Base-by-base conservation (phyloP, 1,140 invertebrate genomes). In the Amyelois transitella region DNA sequence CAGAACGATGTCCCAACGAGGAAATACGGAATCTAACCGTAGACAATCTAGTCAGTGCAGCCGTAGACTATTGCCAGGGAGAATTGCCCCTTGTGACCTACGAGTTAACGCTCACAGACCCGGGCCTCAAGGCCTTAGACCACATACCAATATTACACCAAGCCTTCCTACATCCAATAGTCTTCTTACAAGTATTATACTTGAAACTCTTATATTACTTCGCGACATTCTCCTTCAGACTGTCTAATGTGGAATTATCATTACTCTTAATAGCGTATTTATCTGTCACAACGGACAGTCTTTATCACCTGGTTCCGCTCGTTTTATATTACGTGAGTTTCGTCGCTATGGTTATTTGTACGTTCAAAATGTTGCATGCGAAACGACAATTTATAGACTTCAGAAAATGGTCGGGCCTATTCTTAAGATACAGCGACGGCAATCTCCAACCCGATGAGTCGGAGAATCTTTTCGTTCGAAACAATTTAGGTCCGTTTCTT, bases 401-500 rank as follows among this genome's bases (percentile, higher is more conserved):
- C 65, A 89, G 93, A 0, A 91, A 94, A 53, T 96, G 94, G 95
- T 95, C 94, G 0, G 92, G 93, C 6, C 71, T 96, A 0, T 95
- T 96, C 57, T 79, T 96, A 1, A 91, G 91, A 44, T 95, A 95
- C 62, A 89, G 87, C 59, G 90, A 91, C 60, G 86, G 90, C 0
- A 92, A 91, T 70, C 81, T 95, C 0, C 93, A 96, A 67, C 90
- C 94, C 0, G 91, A 94, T 7, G 92, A 95, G 60, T 94, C 94
- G 0, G 94, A 96, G 61, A 94, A 93, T 73, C 91, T 94, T 44
- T 96, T 95, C 62, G 92, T 95, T n/a, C 88, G 92, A 20, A 96
- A 96, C 66, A 95, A 96, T 69, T 79, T 96, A 18, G 93, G 92
- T 43, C 94, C 95, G 0, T 96, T 94, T 66, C 83, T 93, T 21